Percentiles rank a stretch among this genome's conserved stretches.
phyloP scores from a whole-genome alignment of 2,797 vertebrate genomes.

The Gallinago solitaria region DNA sequence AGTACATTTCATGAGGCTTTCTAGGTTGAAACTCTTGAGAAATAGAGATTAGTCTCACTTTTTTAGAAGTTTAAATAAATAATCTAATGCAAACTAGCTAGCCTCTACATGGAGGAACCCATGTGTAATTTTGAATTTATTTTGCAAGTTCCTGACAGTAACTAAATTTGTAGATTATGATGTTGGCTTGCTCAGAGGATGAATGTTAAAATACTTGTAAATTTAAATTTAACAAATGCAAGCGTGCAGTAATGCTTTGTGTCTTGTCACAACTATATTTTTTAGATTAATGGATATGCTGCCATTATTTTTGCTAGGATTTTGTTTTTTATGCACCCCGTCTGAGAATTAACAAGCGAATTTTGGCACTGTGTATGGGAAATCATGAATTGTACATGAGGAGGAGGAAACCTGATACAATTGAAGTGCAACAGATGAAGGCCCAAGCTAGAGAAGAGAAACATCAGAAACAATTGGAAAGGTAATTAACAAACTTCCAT shows the following conservation, averaged over 20 bases:
- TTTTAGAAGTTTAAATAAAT: background rate
- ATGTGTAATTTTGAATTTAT: background rate
- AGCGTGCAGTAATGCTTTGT: background rate
- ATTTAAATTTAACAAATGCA: background rate
- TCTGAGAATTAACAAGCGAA: conserved; percentile 96
- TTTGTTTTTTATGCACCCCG: conserved; percentile 98
- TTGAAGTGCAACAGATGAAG: conserved; percentile 99
- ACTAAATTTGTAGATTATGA: background rate
- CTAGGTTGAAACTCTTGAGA: background rate
- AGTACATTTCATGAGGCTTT: background rate
- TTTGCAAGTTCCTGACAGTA: background rate
- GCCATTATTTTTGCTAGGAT: conserved; percentile 80
- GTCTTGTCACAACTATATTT: background rate
- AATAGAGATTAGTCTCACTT: background rate
- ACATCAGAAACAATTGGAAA: conserved; percentile 97
- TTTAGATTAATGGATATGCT: background rate
- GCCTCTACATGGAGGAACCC: background rate
- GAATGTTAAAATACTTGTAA: background rate
- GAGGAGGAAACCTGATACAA: conserved; percentile 95
- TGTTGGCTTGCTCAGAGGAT: background rate
- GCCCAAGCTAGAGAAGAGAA: conserved; percentile 97
- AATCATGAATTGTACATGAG: conserved; percentile 99
- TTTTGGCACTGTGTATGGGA: conserved; percentile 97
- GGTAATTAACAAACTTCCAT: conserved; percentile 76
- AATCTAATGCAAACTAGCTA: background rate